A percentile compares a stretch with the other conserved stretches of the same genome.
These are phyloP conservation scores for Myocastor coypus DNA, from an alignment of 2,113 vertebrate species.

Conservation along the genomic window DNA sequence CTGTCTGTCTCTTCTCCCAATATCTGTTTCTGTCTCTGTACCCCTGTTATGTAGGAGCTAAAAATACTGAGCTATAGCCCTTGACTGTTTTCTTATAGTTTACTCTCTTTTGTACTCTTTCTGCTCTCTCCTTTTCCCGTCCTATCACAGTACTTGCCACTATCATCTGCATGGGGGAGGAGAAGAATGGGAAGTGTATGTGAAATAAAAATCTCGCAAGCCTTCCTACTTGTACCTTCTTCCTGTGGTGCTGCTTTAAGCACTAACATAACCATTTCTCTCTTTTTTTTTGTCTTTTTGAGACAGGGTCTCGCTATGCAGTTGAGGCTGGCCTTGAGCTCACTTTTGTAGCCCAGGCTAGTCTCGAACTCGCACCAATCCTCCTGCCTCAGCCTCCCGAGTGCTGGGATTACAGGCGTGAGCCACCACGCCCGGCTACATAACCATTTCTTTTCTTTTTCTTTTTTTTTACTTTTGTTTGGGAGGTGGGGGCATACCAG, in stretches of 20 bases:
- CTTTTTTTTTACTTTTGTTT: no score
- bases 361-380: no score
- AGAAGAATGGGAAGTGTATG: background rate
- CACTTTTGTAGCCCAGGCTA: no score
- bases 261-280: background rate
- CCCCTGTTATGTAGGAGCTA: background rate
- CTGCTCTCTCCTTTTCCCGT: slow-evolving; percentile 9
- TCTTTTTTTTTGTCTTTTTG: no score
- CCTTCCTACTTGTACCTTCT: background rate
- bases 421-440: no score
- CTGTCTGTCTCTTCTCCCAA: background rate
- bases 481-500: no score
- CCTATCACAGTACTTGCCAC: background rate
- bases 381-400: no score
- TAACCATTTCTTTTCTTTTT: no score
- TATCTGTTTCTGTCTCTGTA: background rate
- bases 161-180: background rate
- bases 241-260: background rate
- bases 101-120: slow-evolving; percentile 20
- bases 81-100: background rate
- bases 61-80: background rate
- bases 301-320: no score
- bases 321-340: no score
- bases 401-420: no score
- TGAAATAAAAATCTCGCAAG: background rate